Percentiles rank a stretch among this genome's conserved stretches.
These are phyloP conservation scores for Alexandromys fortis DNA, from an alignment of 2,113 vertebrate genomes.

Conservation along the genomic window DNA sequence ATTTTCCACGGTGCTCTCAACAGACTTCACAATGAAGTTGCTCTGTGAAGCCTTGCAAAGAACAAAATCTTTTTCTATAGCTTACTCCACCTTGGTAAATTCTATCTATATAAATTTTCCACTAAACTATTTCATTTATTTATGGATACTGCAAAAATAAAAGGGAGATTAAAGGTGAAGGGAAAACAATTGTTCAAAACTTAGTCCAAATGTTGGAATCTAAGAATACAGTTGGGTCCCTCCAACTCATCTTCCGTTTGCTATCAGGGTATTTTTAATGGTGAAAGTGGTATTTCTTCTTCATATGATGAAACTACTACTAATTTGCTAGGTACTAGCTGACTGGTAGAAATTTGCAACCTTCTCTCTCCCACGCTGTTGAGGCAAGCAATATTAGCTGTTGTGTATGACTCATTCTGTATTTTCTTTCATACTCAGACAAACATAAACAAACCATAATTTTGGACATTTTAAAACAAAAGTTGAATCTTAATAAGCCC, in stretches of 20 bases:
- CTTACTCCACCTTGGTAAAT: background rate
- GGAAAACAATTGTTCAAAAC: background rate
- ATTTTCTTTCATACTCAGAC: background rate
- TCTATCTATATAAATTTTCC: background rate
- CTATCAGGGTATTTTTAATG: background rate
- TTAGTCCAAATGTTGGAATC: background rate
- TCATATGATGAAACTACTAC: background rate
- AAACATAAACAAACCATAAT: background rate
- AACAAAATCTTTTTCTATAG: constrained; percentile 37
- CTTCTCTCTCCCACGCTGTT: background rate
- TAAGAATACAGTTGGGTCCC: background rate
- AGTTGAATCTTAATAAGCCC: background rate
- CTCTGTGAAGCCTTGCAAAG: background rate
- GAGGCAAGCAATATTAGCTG: background rate
- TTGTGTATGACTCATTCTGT: background rate
- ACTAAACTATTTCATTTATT: background rate
- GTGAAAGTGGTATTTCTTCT: background rate
- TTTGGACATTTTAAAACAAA: constrained; percentile 30
- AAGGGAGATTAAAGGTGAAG: background rate
- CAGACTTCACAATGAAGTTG: background rate
- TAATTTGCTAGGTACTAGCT: background rate
- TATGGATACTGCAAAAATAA: background rate
- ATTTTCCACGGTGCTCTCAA: background rate
- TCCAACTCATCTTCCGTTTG: background rate
- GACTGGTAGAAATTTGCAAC: background rate